Base-by-base conservation (phyloP, 1,140 invertebrate genomes). In the Eurosta solidaginis region DNA sequence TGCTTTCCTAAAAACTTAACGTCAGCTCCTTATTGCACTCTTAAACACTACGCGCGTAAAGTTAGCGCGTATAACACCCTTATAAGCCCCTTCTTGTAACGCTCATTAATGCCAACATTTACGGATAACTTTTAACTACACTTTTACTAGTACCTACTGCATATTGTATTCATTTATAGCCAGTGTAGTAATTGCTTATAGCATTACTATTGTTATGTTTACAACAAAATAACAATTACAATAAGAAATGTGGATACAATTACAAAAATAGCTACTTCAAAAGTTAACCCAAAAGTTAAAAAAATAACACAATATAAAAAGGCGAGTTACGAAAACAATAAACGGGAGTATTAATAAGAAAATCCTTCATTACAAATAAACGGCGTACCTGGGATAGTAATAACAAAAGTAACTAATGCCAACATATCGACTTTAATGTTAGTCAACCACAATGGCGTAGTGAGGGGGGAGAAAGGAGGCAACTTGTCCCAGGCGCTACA, bases 211-310 rank as follows among this genome's bases (percentile, higher is more conserved):
- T 68, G 59, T 68, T 68, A n/a, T 68, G 59, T 68, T 68, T 40
- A 68, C 59, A 68, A 40, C 33, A 68, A 68, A 68, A 68, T 68
- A 68, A 68, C 59, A 68, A 68, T 68, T 42, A 68, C 59, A 68
- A 68, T 20, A 40, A 20, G 33, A 22, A 4, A 14, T 4, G 36
- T 68, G 59, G 1, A 42, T 40, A 20, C n/a, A n/a, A n/a, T 68
- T 68, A 20, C 59, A 68, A 20, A 36, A 40, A 68, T 68, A 68
- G 40, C 36, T 22, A 68, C 40, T 40, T 29, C 33, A 20, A 36
- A 68, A 68, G 40, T 33, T 40, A 36, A 33, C 4, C 6, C 20
- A 14, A 47, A 47, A 22, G 33, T 33, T 20, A 14, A 68, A 68
- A 10, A 40, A 68, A 54, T 10, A 29, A 54, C 9, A 54, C n/a